These are phyloP conservation scores for Lophotriccus pileatus DNA, from an alignment of 2,797 vertebrate species.

Conservation along the genomic window DNA sequence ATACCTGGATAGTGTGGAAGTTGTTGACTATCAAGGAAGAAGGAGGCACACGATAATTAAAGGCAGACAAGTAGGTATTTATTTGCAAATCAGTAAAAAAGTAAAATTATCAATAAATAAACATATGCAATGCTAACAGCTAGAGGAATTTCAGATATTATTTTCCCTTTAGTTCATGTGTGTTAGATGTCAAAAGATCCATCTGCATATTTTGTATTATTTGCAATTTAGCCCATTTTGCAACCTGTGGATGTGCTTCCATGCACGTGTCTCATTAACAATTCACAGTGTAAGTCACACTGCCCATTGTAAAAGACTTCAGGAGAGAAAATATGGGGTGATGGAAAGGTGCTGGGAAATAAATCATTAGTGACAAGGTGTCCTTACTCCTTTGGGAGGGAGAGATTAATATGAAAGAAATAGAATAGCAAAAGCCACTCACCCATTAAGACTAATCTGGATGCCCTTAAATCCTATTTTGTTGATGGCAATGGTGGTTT, in stretches of 20 bases:
- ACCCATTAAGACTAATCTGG: neutral
- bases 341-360: neutral
- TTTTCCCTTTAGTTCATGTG: neutral
- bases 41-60: slow-evolving; percentile 87
- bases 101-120: neutral
- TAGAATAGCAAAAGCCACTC: neutral
- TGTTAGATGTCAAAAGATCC: neutral
- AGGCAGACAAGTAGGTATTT: slow-evolving; percentile 87
- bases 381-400: neutral
- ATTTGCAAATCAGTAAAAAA: neutral
- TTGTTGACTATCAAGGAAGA: slow-evolving; percentile 92
- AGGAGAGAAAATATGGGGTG: neutral
- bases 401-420: neutral
- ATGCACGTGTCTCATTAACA: neutral
- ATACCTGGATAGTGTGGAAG: slow-evolving; percentile 91
- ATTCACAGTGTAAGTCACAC: neutral
- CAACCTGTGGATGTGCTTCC: neutral
- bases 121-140: neutral
- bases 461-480: neutral
- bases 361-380: neutral
- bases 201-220: neutral
- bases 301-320: neutral
- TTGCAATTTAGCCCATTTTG: neutral
- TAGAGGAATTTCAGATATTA: neutral
- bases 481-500: neutral